phyloP scores from a whole-genome alignment of 2,888 invertebrate genomes.

The Lacanobia wlatinum region DNA sequence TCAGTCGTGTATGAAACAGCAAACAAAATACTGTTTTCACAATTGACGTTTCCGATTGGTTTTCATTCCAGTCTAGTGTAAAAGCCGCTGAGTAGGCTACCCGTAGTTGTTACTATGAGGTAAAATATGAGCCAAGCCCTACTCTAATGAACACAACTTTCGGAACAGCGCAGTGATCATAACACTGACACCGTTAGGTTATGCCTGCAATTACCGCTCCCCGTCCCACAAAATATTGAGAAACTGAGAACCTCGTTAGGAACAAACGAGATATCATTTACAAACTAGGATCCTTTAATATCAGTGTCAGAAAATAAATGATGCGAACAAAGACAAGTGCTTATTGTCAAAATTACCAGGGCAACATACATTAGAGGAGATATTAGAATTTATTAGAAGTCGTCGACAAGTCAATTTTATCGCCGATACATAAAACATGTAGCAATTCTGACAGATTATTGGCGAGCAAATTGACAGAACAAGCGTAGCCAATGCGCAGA shows the following conservation, averaged over 20 bases:
- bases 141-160: conserved; percentile 10
- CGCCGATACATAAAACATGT: conserved; percentile 50
- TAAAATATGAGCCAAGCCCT: background rate
- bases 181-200: background rate
- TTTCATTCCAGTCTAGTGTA: background rate
- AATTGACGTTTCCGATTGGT: background rate
- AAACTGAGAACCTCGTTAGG: conserved; percentile 15
- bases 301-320: conserved; percentile 39
- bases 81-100: background rate
- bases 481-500: conserved; percentile 65
- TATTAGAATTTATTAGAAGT: conserved; percentile 49
- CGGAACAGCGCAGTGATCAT: conserved; percentile 8
- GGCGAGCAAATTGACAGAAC: conserved; percentile 65
- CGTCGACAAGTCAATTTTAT: conserved; percentile 62
- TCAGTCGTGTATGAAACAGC: background rate
- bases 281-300: conserved; percentile 24
- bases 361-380: conserved; percentile 24
- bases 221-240: conserved; percentile 8
- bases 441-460: conserved; percentile 64
- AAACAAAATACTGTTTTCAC: too few species aligned
- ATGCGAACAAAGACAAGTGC: conserved; percentile 12
- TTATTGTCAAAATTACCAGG: conserved; percentile 24
- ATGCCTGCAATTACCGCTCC: conserved; percentile 4
- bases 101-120: background rate
- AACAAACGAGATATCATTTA: conserved; percentile 27